phyloP scores from a whole-genome alignment of 1,140 invertebrate genomes.

The Tenebrio molitor region DNA sequence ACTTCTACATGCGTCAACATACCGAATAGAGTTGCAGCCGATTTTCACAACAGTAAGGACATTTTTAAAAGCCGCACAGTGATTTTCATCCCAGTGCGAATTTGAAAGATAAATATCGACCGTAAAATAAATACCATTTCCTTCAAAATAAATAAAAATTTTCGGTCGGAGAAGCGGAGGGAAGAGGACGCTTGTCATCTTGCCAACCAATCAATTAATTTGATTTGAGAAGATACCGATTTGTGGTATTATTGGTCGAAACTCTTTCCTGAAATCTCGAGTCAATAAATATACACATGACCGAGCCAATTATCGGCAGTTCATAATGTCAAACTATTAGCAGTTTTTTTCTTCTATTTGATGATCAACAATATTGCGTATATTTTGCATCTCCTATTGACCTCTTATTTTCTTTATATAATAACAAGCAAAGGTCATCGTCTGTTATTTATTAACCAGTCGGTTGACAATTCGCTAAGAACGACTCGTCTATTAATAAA shows the following conservation, averaged over 20 bases:
- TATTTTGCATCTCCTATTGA: constrained; percentile 34
- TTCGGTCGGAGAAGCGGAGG: background rate
- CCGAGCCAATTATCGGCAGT: constrained; percentile 12
- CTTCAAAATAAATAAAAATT: constrained; percentile 35
- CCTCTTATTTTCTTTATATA: constrained; percentile 38
- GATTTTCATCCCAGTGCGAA: constrained; percentile 27
- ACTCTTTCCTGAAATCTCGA: constrained; percentile 1
- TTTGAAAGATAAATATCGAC: constrained; percentile 22
- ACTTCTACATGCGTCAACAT: constrained; percentile 26
- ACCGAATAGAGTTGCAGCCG: constrained; percentile 28
- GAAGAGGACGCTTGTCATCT: constrained; percentile 1
- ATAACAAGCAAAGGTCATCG: constrained; percentile 35
- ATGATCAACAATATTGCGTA: constrained; percentile 34
- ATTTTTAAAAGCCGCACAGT: constrained; percentile 17
- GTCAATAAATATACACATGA: constrained; percentile 13
- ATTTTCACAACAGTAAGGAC: constrained; percentile 16
- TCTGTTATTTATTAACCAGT: constrained; percentile 14
- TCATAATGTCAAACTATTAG: constrained; percentile 27
- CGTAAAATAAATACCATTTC: constrained; percentile 17
- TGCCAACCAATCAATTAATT: constrained; percentile 12
- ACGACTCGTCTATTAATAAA: background rate
- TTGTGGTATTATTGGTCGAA: background rate
- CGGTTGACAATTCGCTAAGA: constrained; percentile 1
- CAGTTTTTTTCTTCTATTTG: constrained; percentile 24
- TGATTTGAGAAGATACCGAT: constrained; percentile 4